Evolutionary conservation across 2,113 vertebrate species (phyloP), one percentile per base, ranked within the genome.

Genomic region (Lepidothrix coronata): DNA sequence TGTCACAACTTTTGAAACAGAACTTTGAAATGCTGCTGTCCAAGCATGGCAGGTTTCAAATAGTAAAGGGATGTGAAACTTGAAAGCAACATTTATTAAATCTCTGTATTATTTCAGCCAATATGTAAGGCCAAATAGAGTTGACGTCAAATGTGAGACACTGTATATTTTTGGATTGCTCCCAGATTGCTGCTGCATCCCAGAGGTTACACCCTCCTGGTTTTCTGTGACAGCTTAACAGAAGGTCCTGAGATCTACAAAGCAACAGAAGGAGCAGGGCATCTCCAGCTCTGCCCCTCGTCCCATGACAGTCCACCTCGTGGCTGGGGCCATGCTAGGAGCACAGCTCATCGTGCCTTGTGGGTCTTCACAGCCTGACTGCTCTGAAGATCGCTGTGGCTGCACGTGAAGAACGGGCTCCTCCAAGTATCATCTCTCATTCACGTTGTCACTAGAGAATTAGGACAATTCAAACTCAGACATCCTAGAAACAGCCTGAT

Each of bases 401-500:
- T 65, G 59, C 39, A 33, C 55, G 46, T 31, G 51, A 88, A 85
- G 44, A 66, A 77, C 18, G 11, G 4, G 9, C 5, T 83, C 9
- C 68, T 71, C 65, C 35, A 39, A 74, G 55, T 19, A 77, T 27
- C 59, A 55, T n/a, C 76, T 41, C 51, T 91, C 80, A 94, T 76
- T 73, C 46, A 3, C 76, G 46, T 85, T 93, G 91, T 89, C 87
- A 67, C 73, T 70, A 87, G 74, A 83, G 91, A 54, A 87, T 82
- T 82, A 81, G 74, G 61, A 91, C 62, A 70, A 58, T 92, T 49
- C 88, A 72, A 54, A 58, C 57, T 89, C 89, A 79, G 96, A 78
- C 93, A 90, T 35, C 54, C 57, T 88, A 61, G 62, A 78, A 94
- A 79, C 55, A 18, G 20, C 88, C 89, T 91, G 94, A 85, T 75